phyloP scores from a whole-genome alignment of 2,797 vertebrate species.

The Tarsius wallacei region DNA sequence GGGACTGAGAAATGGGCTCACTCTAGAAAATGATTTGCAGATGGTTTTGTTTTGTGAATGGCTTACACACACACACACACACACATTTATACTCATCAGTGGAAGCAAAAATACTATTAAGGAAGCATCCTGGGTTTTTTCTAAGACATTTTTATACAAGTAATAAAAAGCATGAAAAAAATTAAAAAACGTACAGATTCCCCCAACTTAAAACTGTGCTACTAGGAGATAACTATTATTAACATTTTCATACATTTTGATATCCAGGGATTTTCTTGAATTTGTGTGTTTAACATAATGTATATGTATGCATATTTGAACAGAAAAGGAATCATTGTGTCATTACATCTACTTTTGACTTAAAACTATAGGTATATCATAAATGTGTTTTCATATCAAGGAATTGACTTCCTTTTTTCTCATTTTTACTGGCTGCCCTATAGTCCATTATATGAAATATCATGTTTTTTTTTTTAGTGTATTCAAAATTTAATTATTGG shows the following conservation, averaged over 20 bases:
- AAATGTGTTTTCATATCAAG: slow-evolving; percentile 6
- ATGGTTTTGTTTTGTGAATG: slow-evolving; percentile 68
- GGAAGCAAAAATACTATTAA: slow-evolving; percentile 37
- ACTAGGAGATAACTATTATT: neutral
- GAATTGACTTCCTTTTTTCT: slow-evolving; percentile 1
- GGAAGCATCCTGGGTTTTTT: neutral
- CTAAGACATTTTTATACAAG: slow-evolving; percentile 22
- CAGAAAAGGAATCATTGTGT: neutral
- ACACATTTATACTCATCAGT: slow-evolving; percentile 26
- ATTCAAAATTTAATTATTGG: neutral
- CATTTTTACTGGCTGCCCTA: neutral
- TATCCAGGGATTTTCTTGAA: neutral
- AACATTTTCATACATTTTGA: neutral
- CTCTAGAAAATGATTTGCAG: slow-evolving; percentile 55
- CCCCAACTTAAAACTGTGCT: neutral
- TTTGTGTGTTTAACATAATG: neutral
- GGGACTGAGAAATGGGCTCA: slow-evolving; percentile 22
- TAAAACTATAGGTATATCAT: neutral
- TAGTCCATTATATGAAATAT: neutral
- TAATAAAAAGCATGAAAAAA: slow-evolving; percentile 38
- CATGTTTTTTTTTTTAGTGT: neutral
- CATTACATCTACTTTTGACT: neutral
- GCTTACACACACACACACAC: neutral
- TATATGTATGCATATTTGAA: neutral
- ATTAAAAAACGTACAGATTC: slow-evolving; percentile 3